Evolutionary conservation across 2,888 invertebrate genomes (phyloP).

Genomic region (Kryphioiulus occultus): DNA sequence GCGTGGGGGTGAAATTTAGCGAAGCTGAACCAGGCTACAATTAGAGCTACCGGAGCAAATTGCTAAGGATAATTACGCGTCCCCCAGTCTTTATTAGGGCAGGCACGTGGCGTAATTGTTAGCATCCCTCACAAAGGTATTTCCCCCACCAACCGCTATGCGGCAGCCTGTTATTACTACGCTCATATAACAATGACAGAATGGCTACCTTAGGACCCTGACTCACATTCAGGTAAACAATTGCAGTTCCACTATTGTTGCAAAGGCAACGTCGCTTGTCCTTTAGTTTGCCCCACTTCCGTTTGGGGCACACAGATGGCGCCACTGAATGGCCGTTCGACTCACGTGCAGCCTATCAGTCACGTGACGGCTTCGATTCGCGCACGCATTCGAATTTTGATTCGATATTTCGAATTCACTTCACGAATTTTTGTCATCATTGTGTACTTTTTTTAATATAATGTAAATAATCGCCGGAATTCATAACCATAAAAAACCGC

Average conservation of each 20-base stretch:
- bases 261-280: neutral
- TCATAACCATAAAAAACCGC: too few species aligned
- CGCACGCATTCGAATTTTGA: too few species aligned
- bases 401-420: too few species aligned
- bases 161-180: neutral
- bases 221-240: neutral
- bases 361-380: too few species aligned
- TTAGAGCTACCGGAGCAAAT: constrained; percentile 18
- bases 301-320: neutral
- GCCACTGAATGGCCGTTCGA: neutral
- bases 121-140: constrained; percentile 9
- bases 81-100: constrained; percentile 3
- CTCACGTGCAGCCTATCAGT: too few species aligned
- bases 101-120: constrained; percentile 22
- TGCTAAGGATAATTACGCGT: neutral
- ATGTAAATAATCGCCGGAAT: too few species aligned
- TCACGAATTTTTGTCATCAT: too few species aligned
- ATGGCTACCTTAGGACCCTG: neutral
- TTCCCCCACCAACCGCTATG: neutral
- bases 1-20: neutral
- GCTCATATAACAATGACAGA: neutral
- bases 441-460: too few species aligned
- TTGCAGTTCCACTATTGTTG: neutral
- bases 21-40: neutral
- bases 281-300: neutral